phyloP scores from a whole-genome alignment of 2,797 vertebrate species.

The Podarcis lilfordi region DNA sequence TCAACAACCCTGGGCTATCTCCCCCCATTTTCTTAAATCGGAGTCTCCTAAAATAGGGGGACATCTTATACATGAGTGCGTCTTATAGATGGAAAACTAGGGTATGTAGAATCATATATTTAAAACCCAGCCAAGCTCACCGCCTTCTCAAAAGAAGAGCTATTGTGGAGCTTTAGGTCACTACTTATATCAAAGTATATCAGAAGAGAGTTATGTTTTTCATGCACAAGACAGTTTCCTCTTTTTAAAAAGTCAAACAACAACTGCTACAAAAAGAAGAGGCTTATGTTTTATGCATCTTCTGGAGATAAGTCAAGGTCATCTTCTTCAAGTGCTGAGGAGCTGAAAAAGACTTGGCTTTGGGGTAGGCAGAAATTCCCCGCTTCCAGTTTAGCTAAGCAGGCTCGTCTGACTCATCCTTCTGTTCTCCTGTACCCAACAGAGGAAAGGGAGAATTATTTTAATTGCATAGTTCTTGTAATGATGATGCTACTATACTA shows the following conservation, averaged over 20 bases:
- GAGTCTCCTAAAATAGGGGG: too few relatives aligned
- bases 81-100: too few relatives aligned
- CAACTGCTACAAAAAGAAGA: conserved; percentile 30
- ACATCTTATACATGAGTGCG: too few relatives aligned
- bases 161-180: conserved; percentile 37
- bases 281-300: conserved; percentile 57
- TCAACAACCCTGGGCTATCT: too few relatives aligned
- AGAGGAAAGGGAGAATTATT: neutral
- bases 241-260: too few relatives aligned
- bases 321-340: conserved; percentile 47
- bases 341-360: conserved; percentile 34
- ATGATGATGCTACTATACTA: neutral
- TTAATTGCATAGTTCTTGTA: neutral
- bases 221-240: neutral
- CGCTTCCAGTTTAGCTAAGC: conserved; percentile 12
- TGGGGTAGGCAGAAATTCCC: conserved; percentile 27
- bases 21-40: too few relatives aligned
- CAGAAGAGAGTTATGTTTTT: conserved; percentile 31
- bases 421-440: neutral
- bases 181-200: conserved; percentile 56
- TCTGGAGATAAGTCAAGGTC: conserved; percentile 47
- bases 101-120: neutral
- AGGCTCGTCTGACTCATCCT: conserved; percentile 8
- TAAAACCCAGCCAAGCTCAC: neutral
- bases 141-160: neutral